phyloP scores from a whole-genome alignment of 23 tunicate species.

The Diplosoma virens region DNA sequence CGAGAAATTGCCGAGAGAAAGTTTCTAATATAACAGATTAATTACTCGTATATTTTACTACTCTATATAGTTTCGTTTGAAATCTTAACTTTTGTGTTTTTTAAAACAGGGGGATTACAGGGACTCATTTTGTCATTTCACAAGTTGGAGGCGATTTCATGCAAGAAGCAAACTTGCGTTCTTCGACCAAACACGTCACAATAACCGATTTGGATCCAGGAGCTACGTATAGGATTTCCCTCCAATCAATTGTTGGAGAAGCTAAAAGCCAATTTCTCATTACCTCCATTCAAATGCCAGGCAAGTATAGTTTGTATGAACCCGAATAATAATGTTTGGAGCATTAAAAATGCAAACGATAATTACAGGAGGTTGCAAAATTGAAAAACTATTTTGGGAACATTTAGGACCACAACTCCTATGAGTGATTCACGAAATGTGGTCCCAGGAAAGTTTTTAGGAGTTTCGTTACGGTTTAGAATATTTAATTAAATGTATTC shows the following conservation, averaged over 20 bases:
- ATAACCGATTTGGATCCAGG: slow-evolving; percentile 57
- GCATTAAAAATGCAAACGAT: neutral
- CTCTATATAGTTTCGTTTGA: neutral
- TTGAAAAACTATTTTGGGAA: no score
- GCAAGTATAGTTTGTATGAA: neutral
- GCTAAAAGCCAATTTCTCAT: slow-evolving; percentile 23
- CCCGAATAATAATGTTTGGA: no score
- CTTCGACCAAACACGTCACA: slow-evolving; percentile 26
- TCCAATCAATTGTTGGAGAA: slow-evolving; percentile 39
- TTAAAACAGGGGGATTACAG: slow-evolving; percentile 38
- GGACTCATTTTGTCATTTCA: slow-evolving; percentile 26
- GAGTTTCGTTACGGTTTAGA: no score
- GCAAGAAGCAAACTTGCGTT: slow-evolving; percentile 34
- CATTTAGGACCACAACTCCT: no score
- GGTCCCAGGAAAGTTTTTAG: no score
- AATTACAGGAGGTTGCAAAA: neutral
- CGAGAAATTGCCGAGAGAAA: no score
- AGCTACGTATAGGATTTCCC: slow-evolving; percentile 31
- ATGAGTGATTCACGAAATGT: no score
- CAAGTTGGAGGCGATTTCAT: slow-evolving; percentile 40
- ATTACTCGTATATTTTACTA: no score
- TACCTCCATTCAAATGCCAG: neutral
- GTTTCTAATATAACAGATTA: no score
- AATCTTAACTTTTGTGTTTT: neutral
- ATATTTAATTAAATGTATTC: no score